These are phyloP conservation scores for Autographa pulchrina DNA, from an alignment of 2,888 invertebrate genomes.

Conservation along the genomic window DNA sequence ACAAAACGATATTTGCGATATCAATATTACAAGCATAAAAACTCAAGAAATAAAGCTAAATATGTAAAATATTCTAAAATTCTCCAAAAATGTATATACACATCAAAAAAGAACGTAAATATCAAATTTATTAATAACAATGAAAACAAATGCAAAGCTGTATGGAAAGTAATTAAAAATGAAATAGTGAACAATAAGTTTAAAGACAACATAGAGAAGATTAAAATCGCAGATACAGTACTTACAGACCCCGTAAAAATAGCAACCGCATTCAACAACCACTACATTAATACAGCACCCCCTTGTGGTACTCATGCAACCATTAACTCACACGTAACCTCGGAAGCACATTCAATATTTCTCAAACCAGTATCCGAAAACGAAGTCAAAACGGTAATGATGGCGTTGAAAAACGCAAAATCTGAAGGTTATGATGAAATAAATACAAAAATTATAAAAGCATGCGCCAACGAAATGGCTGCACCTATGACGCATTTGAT, in stretches of 20 bases:
- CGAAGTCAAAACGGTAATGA: not conserved
- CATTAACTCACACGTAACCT: too few relatives aligned
- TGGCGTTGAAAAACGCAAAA: not conserved
- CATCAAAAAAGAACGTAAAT: slow-evolving; percentile 3
- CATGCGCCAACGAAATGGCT: not conserved
- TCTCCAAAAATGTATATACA: not conserved
- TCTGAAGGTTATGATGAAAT: slow-evolving; percentile 14
- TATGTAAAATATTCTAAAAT: too few relatives aligned
- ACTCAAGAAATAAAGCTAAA: too few relatives aligned
- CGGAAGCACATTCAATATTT: slow-evolving; percentile 11
- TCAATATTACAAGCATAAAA: too few relatives aligned
- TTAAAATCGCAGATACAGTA: not conserved
- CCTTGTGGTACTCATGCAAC: too few relatives aligned
- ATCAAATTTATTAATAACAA: slow-evolving; percentile 9
- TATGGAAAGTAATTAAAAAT: slow-evolving; percentile 7
- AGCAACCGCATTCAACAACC: slow-evolving; percentile 7
- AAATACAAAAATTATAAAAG: slow-evolving; percentile 11
- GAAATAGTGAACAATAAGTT: not conserved
- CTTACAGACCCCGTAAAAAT: slow-evolving; percentile 1
- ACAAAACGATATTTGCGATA: too few relatives aligned
- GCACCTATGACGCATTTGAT: slow-evolving; percentile 3
- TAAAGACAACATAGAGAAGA: not conserved
- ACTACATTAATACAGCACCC: not conserved
- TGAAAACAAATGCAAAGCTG: slow-evolving; percentile 16
- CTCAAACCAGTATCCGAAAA: slow-evolving; percentile 11